Percentiles rank a stretch among this genome's conserved stretches.
These are phyloP conservation scores for Campylomormyrus tamandua DNA, from an alignment of 2,113 vertebrate genomes.

Conservation along the genomic window DNA sequence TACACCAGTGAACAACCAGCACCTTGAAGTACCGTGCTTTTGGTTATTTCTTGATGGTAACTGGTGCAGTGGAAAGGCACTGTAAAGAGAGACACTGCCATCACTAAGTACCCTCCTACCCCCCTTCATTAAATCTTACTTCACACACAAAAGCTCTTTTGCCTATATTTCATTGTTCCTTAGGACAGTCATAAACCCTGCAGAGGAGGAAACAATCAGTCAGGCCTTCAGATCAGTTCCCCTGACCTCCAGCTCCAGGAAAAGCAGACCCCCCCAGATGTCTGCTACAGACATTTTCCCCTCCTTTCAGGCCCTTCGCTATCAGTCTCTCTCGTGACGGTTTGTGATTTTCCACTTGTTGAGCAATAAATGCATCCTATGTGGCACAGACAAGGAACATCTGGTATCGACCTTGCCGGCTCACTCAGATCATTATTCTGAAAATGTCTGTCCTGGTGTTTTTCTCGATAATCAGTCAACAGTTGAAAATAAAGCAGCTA, in stretches of 20 bases:
- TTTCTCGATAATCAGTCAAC: background rate
- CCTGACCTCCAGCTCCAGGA: background rate
- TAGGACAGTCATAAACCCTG: background rate
- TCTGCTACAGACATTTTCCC: background rate
- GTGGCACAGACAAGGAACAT: background rate
- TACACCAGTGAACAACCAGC: background rate
- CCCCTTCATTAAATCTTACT: background rate
- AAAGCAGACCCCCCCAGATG: background rate
- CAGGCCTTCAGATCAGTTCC: background rate
- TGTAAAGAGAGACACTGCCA: background rate
- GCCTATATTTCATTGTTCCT: background rate
- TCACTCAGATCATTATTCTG: background rate
- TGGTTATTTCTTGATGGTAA: background rate
- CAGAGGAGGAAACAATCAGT: background rate
- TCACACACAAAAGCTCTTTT: background rate
- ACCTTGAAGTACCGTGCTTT: background rate
- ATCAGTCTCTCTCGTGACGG: background rate
- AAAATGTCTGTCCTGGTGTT: background rate
- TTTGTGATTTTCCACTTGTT: background rate
- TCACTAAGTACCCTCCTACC: background rate
- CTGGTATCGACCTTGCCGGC: background rate
- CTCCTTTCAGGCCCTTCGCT: background rate
- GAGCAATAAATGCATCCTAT: background rate
- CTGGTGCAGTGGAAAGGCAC: background rate
- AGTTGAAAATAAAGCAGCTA: background rate